Conservation (phyloP, 2,113 vertebrate genomes). For the Trachemys scripta region DNA sequence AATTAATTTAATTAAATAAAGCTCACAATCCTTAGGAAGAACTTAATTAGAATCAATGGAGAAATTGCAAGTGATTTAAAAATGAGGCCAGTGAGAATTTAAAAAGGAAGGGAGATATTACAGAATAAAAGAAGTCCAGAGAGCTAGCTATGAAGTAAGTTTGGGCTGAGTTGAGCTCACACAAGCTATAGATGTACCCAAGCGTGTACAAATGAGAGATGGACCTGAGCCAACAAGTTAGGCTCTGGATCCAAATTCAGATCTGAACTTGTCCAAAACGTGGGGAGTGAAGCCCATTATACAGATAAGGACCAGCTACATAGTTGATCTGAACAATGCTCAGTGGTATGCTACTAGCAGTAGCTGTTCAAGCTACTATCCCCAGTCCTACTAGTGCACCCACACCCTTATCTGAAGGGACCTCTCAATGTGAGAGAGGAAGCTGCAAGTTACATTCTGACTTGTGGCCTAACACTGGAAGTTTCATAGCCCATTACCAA, state of each 20-base stretch:
- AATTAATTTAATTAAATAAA: conserved; percentile 51
- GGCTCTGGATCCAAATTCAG: background rate
- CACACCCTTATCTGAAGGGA: background rate
- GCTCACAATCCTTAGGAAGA: conserved; percentile 4
- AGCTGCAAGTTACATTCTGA: background rate
- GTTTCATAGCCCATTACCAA: background rate
- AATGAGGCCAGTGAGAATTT: conserved; percentile 25
- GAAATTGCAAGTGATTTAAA: conserved; percentile 36
- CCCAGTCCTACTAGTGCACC: background rate
- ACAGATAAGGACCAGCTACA: fast-evolving
- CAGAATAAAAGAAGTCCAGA: background rate
- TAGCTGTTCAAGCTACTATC: background rate
- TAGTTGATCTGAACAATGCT: background rate
- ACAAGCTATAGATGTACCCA: background rate
- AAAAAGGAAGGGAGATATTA: conserved; percentile 21
- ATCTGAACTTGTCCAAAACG: background rate
- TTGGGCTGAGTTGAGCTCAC: background rate
- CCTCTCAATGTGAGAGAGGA: background rate
- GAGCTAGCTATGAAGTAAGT: background rate
- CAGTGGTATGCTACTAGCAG: background rate
- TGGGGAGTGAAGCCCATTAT: fast-evolving
- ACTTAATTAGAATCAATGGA: conserved; percentile 51
- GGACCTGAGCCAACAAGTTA: background rate
- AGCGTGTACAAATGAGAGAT: background rate
- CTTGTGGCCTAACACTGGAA: background rate